These are phyloP conservation scores for Eurypyga helias DNA, from an alignment of 2,113 vertebrate species.

Conservation along the genomic window DNA sequence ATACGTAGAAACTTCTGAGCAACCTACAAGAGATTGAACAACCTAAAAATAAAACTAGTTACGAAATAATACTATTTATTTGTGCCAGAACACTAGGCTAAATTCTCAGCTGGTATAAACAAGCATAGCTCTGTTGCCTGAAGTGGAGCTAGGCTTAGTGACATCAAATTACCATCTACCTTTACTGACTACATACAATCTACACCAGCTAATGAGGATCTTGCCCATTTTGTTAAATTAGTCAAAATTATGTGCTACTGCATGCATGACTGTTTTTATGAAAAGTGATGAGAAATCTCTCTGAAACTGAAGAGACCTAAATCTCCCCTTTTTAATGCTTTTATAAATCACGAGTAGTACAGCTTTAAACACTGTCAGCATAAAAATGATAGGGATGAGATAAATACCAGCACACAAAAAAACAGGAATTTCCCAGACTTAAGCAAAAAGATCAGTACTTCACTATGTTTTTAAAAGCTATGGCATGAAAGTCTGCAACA, in stretches of 20 bases:
- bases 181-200: neutral
- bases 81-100: neutral
- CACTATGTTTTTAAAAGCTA: neutral
- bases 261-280: neutral
- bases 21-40: slow-evolving; percentile 24
- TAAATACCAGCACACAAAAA: neutral
- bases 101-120: slow-evolving; percentile 10
- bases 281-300: neutral
- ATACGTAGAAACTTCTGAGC: slow-evolving; percentile 56
- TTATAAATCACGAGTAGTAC: neutral
- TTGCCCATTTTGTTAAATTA: neutral
- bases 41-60: slow-evolving; percentile 36
- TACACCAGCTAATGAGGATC: neutral
- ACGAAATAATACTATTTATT: slow-evolving; percentile 35
- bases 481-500: neutral
- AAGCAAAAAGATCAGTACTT: neutral
- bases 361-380: neutral
- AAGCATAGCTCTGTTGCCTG: neutral
- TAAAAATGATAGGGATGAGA: neutral
- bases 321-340: neutral
- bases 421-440: neutral
- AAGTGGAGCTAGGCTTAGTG: neutral
- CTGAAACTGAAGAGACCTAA: neutral
- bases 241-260: neutral
- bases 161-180: neutral